Base-by-base conservation (phyloP, 2,797 vertebrate genomes). In the Sciurus vulgaris region DNA sequence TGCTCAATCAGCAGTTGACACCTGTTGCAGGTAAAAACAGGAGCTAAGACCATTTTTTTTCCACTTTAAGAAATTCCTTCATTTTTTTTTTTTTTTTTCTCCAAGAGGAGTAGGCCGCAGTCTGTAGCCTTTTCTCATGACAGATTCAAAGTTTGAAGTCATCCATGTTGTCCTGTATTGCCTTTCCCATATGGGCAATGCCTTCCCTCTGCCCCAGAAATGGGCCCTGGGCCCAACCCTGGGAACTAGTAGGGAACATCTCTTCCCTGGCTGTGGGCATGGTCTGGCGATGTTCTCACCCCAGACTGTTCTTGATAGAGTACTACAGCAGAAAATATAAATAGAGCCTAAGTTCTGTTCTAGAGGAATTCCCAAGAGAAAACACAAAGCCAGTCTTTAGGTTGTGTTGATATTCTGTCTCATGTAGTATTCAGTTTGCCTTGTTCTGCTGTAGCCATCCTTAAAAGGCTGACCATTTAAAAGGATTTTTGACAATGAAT, bases 1-100 rank as follows among this genome's bases (percentile, higher is more conserved):
- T 99, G 99, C 99, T 99, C 99, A 99, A 99, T 99, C 99, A 99
- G 99, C 99, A 99, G 99, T 99, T 99, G 99, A 99, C 98, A 98
- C 99, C 99, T 98, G 99, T 99, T 99, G 99, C 99, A 99, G 99
- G 99, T 99, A 99, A 99, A 99, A 99, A 88, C 98, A 98, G 98
- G 98, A 98, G 98, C 98, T 98, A 98, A 97, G 98, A 98, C 98
- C 98, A 98, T 98, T 61, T 98, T 98, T 98, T 98, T 98, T 98
- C 98, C 98, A 98, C 98, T 98, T 98, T 98, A 98, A 98, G 98
- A 98, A 98, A 97, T 98, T 98, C 98, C 98, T 98, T 98, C 98
- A 97, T 98, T 88, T 98, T 98, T 98, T 97, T 98, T 38, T 38
- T 38, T 98, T 97, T 98, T 98, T 98, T 98, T 92, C 51, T 70